Evolutionary conservation across 2,888 invertebrate species (phyloP).

Genomic region (Cylindroiulus punctatus): DNA sequence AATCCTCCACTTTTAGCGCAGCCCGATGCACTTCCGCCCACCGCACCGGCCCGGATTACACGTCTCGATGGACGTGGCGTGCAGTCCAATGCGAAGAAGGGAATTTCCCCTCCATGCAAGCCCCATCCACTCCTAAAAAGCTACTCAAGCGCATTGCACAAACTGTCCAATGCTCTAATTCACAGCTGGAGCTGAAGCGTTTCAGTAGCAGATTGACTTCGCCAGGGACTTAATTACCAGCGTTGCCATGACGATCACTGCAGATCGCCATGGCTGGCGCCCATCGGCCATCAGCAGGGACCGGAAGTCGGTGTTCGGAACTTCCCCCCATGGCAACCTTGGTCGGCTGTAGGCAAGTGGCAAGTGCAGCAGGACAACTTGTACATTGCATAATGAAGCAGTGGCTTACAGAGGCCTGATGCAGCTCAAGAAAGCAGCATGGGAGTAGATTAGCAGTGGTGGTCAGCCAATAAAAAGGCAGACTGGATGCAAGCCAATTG

Average conservation of each 20-base stretch:
- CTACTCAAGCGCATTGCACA: background rate
- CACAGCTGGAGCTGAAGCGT: background rate
- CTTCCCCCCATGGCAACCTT: background rate
- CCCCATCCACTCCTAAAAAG: background rate
- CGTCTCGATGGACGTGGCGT: no score
- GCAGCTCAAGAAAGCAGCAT: background rate
- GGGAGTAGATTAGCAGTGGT: background rate
- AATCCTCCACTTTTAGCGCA: no score
- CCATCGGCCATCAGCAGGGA: background rate
- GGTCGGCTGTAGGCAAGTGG: background rate
- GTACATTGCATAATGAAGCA: background rate
- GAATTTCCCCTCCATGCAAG: background rate
- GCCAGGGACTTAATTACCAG: background rate
- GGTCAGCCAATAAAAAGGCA: background rate
- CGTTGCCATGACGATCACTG: background rate
- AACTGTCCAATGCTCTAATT: background rate
- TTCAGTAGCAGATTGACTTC: background rate
- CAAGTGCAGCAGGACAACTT: background rate
- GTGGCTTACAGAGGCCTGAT: background rate
- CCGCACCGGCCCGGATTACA: no score
- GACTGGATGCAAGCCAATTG: background rate
- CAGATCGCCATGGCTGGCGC: background rate
- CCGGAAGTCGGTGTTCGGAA: background rate
- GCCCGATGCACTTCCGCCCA: no score
- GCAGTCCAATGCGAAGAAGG: background rate